Conservation (phyloP, 2,797 vertebrate species). For the Octomys mimax region DNA sequence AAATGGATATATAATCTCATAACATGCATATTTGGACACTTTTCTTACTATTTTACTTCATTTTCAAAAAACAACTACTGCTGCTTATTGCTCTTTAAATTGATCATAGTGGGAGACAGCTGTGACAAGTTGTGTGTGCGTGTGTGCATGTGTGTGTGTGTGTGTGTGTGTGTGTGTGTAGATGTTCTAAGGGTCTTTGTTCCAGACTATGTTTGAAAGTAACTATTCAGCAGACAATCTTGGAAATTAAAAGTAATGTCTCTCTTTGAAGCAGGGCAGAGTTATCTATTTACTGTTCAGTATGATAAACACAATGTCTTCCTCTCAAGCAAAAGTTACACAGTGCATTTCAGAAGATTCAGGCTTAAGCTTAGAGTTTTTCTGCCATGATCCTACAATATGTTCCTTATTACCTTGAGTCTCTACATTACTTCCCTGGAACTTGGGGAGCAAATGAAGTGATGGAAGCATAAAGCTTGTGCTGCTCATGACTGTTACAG, state of each 20-base stretch:
- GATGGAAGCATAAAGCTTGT: neutral
- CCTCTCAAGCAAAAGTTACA: neutral
- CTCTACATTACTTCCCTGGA: neutral
- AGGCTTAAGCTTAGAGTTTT: neutral
- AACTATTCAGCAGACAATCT: neutral
- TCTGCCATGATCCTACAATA: neutral
- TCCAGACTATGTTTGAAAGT: neutral
- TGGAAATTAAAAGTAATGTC: neutral
- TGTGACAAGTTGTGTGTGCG: neutral
- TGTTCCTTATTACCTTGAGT: neutral
- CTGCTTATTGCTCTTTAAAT: constrained; percentile 6
- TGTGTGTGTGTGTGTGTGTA: neutral
- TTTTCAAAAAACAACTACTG: neutral
- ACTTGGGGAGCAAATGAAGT: neutral
- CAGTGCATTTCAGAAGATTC: neutral
- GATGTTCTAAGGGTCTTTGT: neutral
- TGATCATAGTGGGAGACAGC: neutral
- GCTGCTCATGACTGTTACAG: neutral
- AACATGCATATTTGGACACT: neutral
- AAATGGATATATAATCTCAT: neutral
- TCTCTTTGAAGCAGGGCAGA: neutral
- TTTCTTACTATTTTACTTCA: neutral
- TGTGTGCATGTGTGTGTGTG: neutral
- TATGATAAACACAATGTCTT: neutral
- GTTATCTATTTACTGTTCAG: neutral